Evolutionary conservation across 2,888 invertebrate genomes (phyloP), one percentile per base, ranked within the genome.

Genomic region (Sphaeridia pumilis): DNA sequence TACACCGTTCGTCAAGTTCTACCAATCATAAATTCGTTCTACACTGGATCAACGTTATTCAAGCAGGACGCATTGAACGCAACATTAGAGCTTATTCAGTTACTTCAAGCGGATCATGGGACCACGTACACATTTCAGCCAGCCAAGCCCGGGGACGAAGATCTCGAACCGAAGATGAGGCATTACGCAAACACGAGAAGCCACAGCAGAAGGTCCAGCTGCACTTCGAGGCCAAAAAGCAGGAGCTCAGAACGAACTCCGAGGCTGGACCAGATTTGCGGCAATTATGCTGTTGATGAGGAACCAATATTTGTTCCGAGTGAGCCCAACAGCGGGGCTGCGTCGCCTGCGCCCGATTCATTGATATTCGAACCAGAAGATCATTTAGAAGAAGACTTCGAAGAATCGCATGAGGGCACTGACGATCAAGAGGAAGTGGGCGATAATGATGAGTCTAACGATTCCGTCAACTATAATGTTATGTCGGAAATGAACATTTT

Each of bases 1-100:
- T 42, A 50, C 10, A 58, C 49, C 20, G 49, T 58, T 4, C 14
- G 31, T 7, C 55, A 60, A 47, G 52, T 52, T 7, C 27, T 52
- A 1, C 52, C 52, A 4, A 20, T 52, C 1, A 42, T 52, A 17
- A 47, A 52, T 41, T 52, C 52, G n/a, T 47, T 52, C n/a, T 52
- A 52, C 35, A 52, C 52, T 1, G 52, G 52, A 3, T 52, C 46
- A 25, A 41, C 22, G 5, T 21, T 42, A 14, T 52, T 52, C 34
- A 52, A 43, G 14, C 46, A 52, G 41, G 28, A 22, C 4, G 52
- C 42, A 7, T 17, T 52, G 14, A 52, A 4, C 7, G 17, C 52
- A 2, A 47, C 43, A 3, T 14, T 52, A 12, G 52, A 52, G 43
- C 31, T 52, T 14, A 52, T 52, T 26, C 4, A 2, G 4, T 3